Percentiles rank a stretch among this genome's conserved stretches.
Conservation (phyloP, 2,888 invertebrate species). For the Agrochola lota region DNA sequence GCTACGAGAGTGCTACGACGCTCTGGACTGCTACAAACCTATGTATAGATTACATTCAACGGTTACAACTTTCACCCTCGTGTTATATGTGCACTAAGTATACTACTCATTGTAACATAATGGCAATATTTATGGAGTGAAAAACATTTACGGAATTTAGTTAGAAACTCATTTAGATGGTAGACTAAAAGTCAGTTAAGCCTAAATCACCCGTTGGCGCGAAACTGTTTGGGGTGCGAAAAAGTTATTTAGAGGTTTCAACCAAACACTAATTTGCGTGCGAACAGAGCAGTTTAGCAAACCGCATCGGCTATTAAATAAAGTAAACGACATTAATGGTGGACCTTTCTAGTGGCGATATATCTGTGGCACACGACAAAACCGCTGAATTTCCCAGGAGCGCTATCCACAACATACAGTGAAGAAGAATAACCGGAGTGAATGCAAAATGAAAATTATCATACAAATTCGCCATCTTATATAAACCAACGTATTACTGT, state of each 20-base stretch:
- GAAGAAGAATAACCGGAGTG: slow-evolving; percentile 87
- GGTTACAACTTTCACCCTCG: slow-evolving; percentile 12
- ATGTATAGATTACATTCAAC: background rate
- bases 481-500: slow-evolving; percentile 86
- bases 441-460: slow-evolving; percentile 91
- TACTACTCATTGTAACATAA: slow-evolving; percentile 34
- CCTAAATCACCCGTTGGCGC: slow-evolving; percentile 51
- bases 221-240: slow-evolving; percentile 56
- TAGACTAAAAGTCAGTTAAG: slow-evolving; percentile 48
- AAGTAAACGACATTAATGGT: slow-evolving; percentile 55
- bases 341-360: slow-evolving; percentile 60
- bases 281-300: slow-evolving; percentile 59
- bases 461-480: slow-evolving; percentile 89
- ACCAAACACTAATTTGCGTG: slow-evolving; percentile 56
- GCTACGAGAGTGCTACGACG: background rate
- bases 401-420: slow-evolving; percentile 86
- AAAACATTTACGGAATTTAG: slow-evolving; percentile 50
- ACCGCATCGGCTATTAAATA: slow-evolving; percentile 57
- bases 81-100: slow-evolving; percentile 14
- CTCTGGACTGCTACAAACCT: background rate
- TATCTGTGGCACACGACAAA: slow-evolving; percentile 76
- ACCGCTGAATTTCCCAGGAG: slow-evolving; percentile 88
- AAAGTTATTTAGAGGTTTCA: slow-evolving; percentile 63
- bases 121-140: slow-evolving; percentile 46
- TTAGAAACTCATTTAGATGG: slow-evolving; percentile 63